Evolutionary conservation across 1,140 invertebrate species (phyloP).

Genomic region (Diploscapter pachys): DNA sequence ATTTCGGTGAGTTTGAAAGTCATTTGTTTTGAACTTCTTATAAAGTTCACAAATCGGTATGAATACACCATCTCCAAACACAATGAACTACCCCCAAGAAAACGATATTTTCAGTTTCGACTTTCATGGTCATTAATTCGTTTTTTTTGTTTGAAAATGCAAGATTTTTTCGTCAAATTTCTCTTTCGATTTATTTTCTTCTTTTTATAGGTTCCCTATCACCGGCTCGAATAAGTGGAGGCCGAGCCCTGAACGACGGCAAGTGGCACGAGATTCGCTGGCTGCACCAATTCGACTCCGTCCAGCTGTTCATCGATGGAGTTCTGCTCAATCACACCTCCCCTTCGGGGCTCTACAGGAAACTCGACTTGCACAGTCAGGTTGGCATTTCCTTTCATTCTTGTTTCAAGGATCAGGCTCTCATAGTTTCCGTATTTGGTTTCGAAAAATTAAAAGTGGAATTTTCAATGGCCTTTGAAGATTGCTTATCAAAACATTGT

Average conservation of each 20-base stretch:
- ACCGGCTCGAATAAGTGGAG: conserved; percentile 43
- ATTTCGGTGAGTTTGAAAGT: conserved; percentile 45
- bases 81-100: too few relatives aligned
- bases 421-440: too few relatives aligned
- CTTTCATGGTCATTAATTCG: background rate
- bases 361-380: conserved; percentile 51
- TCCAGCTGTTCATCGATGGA: conserved; percentile 51
- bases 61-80: too few relatives aligned
- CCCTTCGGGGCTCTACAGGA: conserved; percentile 50
- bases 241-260: conserved; percentile 52
- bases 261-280: conserved; percentile 52
- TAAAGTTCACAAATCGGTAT: too few relatives aligned
- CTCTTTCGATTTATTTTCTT: conserved; percentile 9
- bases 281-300: conserved; percentile 58
- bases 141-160: conserved; percentile 17
- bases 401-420: too few relatives aligned
- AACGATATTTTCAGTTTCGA: background rate
- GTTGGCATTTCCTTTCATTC: conserved; percentile 10
- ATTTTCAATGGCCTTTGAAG: too few relatives aligned
- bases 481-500: too few relatives aligned
- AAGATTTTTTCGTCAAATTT: background rate
- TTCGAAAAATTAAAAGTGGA: too few relatives aligned
- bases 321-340: conserved; percentile 51
- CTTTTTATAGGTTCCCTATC: conserved; percentile 21
- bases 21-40: conserved; percentile 9